Evolutionary conservation across 2,888 invertebrate genomes (phyloP).

Genomic region (Auanema freiburgensis): DNA sequence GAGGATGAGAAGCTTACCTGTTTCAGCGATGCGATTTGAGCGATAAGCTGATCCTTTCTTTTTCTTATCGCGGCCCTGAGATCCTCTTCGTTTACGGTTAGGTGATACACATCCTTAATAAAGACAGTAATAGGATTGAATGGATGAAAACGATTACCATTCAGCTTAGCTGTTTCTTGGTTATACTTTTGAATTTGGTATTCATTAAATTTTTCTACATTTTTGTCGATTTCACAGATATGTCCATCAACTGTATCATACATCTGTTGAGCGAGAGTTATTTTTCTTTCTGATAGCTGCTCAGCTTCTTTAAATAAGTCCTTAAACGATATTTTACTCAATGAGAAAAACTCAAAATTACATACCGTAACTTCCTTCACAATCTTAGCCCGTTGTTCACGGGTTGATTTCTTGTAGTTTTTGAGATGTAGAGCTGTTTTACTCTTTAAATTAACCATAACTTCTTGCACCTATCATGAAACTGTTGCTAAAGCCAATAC

Average conservation of each 20-base stretch:
- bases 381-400: too few relatives aligned
- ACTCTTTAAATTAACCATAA: too few relatives aligned
- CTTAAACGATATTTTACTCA: slow-evolving; percentile 1
- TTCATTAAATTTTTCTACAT: slow-evolving; percentile 6
- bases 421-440: too few relatives aligned
- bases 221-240: slow-evolving; percentile 45
- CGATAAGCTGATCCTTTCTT: slow-evolving; percentile 12
- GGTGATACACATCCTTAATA: background rate
- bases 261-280: slow-evolving; percentile 93
- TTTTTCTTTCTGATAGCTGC: slow-evolving; percentile 95
- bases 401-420: too few relatives aligned
- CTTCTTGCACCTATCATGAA: too few relatives aligned
- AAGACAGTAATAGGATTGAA: background rate
- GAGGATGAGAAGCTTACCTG: background rate
- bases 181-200: slow-evolving; percentile 5
- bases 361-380: too few relatives aligned
- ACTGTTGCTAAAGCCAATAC: too few relatives aligned
- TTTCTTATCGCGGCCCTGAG: slow-evolving; percentile 5
- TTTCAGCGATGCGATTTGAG: slow-evolving; percentile 12
- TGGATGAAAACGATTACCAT: background rate
- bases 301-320: slow-evolving; percentile 82
- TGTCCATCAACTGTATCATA: slow-evolving; percentile 92
- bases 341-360: too few relatives aligned
- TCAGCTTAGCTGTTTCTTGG: background rate
- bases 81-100: slow-evolving; percentile 2